Base-by-base conservation (phyloP, 2,888 invertebrate genomes). In the Coelopa pilipes region DNA sequence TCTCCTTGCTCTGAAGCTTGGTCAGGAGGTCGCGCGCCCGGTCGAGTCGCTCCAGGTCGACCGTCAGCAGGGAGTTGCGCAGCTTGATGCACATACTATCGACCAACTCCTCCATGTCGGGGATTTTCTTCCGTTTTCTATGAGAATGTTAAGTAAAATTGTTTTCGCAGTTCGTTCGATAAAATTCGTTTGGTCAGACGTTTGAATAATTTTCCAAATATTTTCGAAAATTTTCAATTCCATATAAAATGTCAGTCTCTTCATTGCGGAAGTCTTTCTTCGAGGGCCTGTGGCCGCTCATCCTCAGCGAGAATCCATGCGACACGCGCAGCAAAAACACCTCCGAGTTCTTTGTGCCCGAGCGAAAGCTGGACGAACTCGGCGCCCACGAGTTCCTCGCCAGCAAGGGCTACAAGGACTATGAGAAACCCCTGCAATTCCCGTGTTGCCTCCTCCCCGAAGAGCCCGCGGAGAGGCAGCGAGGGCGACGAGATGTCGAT, bases 261-360 rank as follows among this genome's bases (percentile, higher is more conserved):
- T 76, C 72, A 10, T 63, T 75, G 57, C 63, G 34, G 2, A 62
- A 57, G n/a, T 47, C 70, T 0, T 82, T 84, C 71, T 82, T 83
- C 19, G 82, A 85, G 7, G 75, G 77, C 7, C 74, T 85, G 9
- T 84, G 86, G 86, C 85, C 85, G 0, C 67, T 80, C n/a, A 80
- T 85, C 69, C 73, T 86, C 19, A 77, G 83, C 0, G 78, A 81
- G 5, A 83, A 82, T 68, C 47, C 73, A 12, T 86, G 84, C 63
- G 80, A 79, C 7, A 75, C 79, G 19, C 65, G 73, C 21, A 81
- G 78, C 57, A 71, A 77, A 21, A 53, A 78, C 4, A 53, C 34
- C 10, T 34, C 46, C 0, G 72, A 77, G n/a, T 80, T 69, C 21
- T 84, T 82, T 70, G 73, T 75, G 21, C 85, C 86, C 0, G 24